phyloP scores from a whole-genome alignment of 1,140 invertebrate genomes.

The Brachionus manjavacas region DNA sequence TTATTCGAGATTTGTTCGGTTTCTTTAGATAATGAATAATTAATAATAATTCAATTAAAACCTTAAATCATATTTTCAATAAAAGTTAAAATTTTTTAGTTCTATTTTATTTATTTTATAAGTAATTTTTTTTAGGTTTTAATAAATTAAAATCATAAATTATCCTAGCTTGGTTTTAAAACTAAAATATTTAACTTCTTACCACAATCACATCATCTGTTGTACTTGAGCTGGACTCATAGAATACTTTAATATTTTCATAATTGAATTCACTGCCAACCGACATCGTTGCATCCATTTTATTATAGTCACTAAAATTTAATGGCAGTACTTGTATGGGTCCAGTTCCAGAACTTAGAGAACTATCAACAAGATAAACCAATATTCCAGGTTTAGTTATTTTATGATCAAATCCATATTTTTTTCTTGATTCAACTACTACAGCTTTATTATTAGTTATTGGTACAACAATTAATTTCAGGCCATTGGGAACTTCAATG shows the following conservation, averaged over 20 bases:
- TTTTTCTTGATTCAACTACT: slow-evolving; percentile 12
- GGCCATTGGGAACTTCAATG: background rate
- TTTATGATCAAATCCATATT: background rate
- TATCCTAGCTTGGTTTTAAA: background rate
- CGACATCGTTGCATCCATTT: background rate
- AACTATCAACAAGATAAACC: background rate
- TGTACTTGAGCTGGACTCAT: background rate
- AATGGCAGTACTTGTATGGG: background rate
- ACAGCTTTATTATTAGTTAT: background rate
- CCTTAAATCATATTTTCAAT: too few species aligned
- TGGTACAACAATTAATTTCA: background rate
- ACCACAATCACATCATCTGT: background rate
- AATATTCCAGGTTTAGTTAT: background rate
- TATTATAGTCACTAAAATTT: background rate
- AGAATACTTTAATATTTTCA: background rate
- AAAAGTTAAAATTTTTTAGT: too few species aligned
- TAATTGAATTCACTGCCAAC: background rate
- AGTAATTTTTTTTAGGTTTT: background rate
- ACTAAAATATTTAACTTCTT: background rate
- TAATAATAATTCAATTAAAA: too few species aligned
- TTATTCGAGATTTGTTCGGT: too few species aligned
- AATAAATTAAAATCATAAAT: background rate
- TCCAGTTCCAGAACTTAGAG: background rate
- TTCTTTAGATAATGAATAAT: too few species aligned
- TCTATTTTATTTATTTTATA: background rate